phyloP scores from a whole-genome alignment of 2,113 vertebrate species.

The Cyanoramphus novaezelandiae region DNA sequence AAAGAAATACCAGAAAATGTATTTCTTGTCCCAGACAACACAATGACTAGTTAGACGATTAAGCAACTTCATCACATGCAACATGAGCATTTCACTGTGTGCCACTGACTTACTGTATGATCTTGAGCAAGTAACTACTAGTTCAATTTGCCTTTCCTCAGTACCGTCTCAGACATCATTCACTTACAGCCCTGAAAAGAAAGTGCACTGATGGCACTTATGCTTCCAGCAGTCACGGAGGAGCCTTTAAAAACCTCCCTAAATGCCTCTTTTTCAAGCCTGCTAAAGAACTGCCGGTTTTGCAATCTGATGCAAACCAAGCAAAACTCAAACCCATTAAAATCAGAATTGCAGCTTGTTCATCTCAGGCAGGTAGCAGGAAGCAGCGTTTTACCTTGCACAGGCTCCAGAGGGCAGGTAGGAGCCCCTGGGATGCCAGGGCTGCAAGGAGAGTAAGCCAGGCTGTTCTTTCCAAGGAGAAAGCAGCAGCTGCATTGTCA shows the following conservation, averaged over 20 bases:
- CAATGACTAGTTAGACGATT: background rate
- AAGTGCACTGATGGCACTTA: background rate
- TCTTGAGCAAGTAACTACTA: background rate
- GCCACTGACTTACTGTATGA: background rate
- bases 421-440: background rate
- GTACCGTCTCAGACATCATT: background rate
- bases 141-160: background rate
- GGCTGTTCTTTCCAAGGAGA: background rate
- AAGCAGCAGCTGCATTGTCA: background rate
- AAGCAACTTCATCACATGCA: background rate
- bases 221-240: background rate
- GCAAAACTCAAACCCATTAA: background rate
- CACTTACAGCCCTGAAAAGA: background rate
- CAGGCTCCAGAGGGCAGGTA: background rate
- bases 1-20: constrained; percentile 3
- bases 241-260: background rate
- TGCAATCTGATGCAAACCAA: background rate
- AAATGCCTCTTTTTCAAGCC: background rate
- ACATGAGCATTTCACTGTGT: accelerated
- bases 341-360: background rate
- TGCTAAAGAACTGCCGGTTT: background rate
- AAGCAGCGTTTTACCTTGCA: background rate
- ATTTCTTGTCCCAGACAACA: background rate
- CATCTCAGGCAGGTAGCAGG: background rate
- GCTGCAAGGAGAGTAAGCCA: background rate